These are phyloP conservation scores for Ammospiza maritima DNA, from an alignment of 2,797 vertebrate species.

Conservation along the genomic window DNA sequence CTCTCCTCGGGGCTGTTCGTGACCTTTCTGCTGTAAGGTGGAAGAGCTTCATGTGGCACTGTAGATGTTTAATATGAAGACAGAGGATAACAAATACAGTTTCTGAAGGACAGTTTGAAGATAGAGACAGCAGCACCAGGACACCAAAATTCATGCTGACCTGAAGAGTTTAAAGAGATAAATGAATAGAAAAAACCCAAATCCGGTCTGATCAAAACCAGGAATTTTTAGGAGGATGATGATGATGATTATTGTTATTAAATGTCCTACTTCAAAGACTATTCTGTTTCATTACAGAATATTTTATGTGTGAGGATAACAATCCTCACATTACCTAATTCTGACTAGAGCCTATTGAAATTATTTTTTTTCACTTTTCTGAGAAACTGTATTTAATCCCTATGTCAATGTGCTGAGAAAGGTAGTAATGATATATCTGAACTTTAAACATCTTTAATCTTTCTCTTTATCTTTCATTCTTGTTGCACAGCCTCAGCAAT, in stretches of 20 bases:
- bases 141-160: neutral
- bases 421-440: conserved; percentile 76
- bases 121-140: neutral
- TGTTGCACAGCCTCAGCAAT: conserved; percentile 71
- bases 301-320: conserved; percentile 47
- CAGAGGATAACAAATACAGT: neutral
- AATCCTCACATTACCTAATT: conserved; percentile 64
- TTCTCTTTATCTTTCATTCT: conserved; percentile 74
- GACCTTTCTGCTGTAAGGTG: neutral
- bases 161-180: neutral
- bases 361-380: conserved; percentile 66
- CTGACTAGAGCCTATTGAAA: conserved; percentile 66
- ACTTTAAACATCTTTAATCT: conserved; percentile 77
- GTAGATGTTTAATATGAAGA: neutral
- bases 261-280: conserved; percentile 45
- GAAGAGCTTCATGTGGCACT: neutral
- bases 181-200: neutral
- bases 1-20: neutral
- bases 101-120: neutral
- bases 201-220: conserved; percentile 49
- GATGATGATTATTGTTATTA: conserved; percentile 17
- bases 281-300: conserved; percentile 20
- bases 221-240: conserved; percentile 33
- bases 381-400: conserved; percentile 73
- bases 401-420: conserved; percentile 71